phyloP scores from a whole-genome alignment of 2,797 vertebrate genomes.

The Novumbra hubbsi region DNA sequence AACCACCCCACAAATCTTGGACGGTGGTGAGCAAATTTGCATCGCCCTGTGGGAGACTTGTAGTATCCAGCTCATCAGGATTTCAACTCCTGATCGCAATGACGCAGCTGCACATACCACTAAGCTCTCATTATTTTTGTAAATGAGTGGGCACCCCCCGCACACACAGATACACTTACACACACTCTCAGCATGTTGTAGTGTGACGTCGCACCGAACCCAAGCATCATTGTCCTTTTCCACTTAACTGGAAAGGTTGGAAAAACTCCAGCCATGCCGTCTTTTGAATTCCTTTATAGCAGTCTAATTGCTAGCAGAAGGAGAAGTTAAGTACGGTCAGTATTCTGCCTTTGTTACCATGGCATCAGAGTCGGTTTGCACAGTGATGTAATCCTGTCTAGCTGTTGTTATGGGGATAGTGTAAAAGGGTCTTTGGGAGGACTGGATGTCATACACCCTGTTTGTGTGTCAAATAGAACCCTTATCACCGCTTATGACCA shows the following conservation, averaged over 20 bases:
- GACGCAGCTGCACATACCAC: too few species aligned
- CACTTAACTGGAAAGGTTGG: conserved; percentile 33
- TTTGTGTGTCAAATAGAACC: neutral
- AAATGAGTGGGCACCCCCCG: conserved; percentile 48
- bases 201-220: conserved; percentile 48
- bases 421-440: neutral
- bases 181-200: conserved; percentile 23
- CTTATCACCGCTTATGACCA: neutral
- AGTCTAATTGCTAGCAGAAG: neutral
- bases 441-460: neutral
- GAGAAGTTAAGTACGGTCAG: neutral
- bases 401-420: conserved; percentile 3
- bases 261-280: neutral
- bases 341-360: conserved; percentile 23
- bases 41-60: too few species aligned
- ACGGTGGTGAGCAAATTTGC: too few species aligned
- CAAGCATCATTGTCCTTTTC: conserved; percentile 39
- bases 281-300: neutral
- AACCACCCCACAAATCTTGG: too few species aligned
- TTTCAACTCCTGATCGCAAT: too few species aligned
- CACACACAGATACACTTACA: neutral
- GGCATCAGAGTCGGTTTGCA: conserved; percentile 4
- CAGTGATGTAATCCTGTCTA: neutral
- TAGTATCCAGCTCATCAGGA: too few species aligned
- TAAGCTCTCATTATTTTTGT: conserved; percentile 47